Evolutionary conservation across 2,888 invertebrate genomes (phyloP).

Genomic region (Glyphotaelius pellucidus): DNA sequence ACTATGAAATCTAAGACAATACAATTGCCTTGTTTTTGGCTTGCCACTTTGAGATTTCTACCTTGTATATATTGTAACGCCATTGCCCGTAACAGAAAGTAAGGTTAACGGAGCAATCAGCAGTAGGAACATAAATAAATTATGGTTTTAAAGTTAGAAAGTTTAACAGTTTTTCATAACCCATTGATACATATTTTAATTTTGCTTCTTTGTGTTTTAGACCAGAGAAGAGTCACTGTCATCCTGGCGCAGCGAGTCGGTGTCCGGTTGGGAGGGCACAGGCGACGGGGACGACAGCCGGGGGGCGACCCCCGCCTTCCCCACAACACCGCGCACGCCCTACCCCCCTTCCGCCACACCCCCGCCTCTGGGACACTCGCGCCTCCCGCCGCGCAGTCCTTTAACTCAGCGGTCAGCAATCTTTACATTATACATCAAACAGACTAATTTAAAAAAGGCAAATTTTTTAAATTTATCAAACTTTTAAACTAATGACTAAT

Average conservation of each 20-base stretch:
- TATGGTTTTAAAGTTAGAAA: neutral
- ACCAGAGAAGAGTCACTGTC: conserved; percentile 82
- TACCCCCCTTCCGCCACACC: conserved; percentile 87
- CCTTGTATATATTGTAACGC: too few relatives aligned
- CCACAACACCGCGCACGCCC: conserved; percentile 92
- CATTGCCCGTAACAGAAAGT: too few relatives aligned
- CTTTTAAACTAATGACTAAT: neutral
- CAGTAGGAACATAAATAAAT: neutral
- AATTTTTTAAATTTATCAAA: neutral
- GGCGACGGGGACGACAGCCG: conserved; percentile 77
- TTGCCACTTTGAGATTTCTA: too few relatives aligned
- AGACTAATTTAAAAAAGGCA: too few relatives aligned
- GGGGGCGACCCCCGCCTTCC: conserved; percentile 97
- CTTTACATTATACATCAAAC: neutral
- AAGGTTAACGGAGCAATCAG: too few relatives aligned
- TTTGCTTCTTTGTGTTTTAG: conserved; percentile 68
- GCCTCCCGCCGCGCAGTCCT: conserved; percentile 90
- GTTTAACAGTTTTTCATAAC: neutral
- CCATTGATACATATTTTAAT: neutral
- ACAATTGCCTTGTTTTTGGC: too few relatives aligned
- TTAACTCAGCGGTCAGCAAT: conserved; percentile 81
- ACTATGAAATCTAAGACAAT: too few relatives aligned
- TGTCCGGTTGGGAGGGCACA: conserved; percentile 76
- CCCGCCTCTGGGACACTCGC: conserved; percentile 78
- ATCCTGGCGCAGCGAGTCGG: conserved; percentile 81